Conservation (phyloP, 2,797 vertebrate species). For the Melanotaenia nigrans region DNA sequence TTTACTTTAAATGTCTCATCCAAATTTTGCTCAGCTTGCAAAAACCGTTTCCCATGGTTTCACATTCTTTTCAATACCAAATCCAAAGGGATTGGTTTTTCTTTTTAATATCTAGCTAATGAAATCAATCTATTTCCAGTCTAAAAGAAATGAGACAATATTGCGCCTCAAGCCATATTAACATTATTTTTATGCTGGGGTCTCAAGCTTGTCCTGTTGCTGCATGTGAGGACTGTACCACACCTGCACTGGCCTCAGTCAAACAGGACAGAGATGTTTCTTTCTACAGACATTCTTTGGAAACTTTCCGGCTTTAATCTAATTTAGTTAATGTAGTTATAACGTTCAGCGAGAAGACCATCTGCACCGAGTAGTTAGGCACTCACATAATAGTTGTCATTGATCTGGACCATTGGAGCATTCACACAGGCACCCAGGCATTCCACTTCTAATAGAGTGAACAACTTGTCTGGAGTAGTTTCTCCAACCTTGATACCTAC, state of each 20-base stretch:
- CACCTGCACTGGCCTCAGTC: constrained; percentile 11
- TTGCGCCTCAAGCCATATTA: background rate
- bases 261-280: background rate
- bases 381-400: constrained; percentile 99
- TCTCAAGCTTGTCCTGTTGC: background rate
- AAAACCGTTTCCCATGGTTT: constrained; percentile 23
- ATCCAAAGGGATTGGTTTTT: constrained; percentile 8
- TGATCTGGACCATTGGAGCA: constrained; percentile 99
- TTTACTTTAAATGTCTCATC: constrained; percentile 40
- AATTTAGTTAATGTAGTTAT: constrained; percentile 48
- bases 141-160: constrained; percentile 1
- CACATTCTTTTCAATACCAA: constrained; percentile 12
- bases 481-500: constrained; percentile 95
- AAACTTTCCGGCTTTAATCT: constrained; percentile 45
- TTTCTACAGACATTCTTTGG: constrained; percentile 25
- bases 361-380: constrained; percentile 17
- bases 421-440: constrained; percentile 99
- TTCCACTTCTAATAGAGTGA: constrained; percentile 95
- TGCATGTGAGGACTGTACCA: background rate
- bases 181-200: background rate
- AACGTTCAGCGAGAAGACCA: constrained; percentile 11
- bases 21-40: constrained; percentile 19
- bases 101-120: constrained; percentile 17
- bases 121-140: constrained; percentile 10
- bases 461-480: constrained; percentile 95